Percentiles rank a stretch among this genome's conserved stretches.
Conservation (phyloP, 2,113 vertebrate genomes). For the Eulacestoma nigropectus region DNA sequence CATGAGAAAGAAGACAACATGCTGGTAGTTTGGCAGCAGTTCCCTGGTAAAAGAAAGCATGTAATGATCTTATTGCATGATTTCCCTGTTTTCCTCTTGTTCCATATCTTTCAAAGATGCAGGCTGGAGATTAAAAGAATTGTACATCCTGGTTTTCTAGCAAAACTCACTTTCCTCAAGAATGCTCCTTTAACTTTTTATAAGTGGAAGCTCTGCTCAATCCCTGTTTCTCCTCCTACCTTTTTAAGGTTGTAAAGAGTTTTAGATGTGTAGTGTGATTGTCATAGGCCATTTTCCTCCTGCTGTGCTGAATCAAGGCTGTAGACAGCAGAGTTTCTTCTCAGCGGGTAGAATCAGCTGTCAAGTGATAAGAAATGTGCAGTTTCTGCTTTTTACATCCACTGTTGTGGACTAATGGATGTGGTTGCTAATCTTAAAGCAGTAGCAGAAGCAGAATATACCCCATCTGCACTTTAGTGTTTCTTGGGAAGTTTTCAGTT, state of each 20-base stretch:
- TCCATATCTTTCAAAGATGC: neutral
- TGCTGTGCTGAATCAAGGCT: conserved; percentile 10
- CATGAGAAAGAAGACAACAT: neutral
- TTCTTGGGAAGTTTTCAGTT: neutral
- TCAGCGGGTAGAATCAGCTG: neutral
- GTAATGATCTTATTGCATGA: neutral
- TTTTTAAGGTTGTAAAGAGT: neutral
- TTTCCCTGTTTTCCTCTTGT: neutral
- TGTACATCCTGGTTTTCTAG: neutral
- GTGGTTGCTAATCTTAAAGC: neutral
- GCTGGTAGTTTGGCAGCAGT: neutral
- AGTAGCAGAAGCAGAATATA: neutral
- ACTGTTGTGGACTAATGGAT: neutral
- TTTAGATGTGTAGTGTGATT: conserved; percentile 10
- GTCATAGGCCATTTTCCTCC: conserved; percentile 32
- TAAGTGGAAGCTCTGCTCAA: neutral
- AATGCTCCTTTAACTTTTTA: neutral
- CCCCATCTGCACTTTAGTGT: neutral
- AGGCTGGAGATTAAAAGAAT: neutral
- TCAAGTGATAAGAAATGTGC: neutral
- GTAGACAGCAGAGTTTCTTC: neutral
- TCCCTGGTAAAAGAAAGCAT: neutral
- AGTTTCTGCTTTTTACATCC: neutral
- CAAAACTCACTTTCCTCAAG: neutral
- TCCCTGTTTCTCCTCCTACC: neutral